A percentile compares a stretch with the other conserved stretches of the same genome.
phyloP scores from a whole-genome alignment of 2,113 vertebrate species.

The Microtus montanus region DNA sequence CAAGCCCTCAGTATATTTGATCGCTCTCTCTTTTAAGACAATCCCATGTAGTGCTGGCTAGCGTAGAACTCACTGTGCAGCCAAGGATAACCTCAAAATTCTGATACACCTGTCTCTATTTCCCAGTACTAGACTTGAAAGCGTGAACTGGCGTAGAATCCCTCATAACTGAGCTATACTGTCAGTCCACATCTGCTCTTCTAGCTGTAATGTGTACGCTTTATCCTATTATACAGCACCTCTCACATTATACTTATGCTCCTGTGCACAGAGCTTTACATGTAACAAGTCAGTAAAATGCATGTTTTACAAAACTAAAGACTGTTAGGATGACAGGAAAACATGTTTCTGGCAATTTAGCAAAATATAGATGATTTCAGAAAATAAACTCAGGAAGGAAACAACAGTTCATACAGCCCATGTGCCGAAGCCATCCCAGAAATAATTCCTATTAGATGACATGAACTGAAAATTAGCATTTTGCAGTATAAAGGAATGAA shows the following conservation, averaged over 20 bases:
- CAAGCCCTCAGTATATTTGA: not conserved
- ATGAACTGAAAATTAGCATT: slow-evolving; percentile 9
- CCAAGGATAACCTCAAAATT: not conserved
- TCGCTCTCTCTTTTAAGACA: not conserved
- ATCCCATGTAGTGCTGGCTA: not conserved
- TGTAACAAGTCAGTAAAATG: not conserved
- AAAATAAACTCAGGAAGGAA: slow-evolving; percentile 24
- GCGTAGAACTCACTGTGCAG: not conserved
- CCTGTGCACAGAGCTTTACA: not conserved
- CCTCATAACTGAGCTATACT: not conserved
- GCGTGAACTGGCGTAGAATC: not conserved
- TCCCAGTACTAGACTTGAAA: not conserved
- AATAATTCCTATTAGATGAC: not conserved
- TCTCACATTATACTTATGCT: not conserved
- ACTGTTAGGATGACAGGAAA: not conserved
- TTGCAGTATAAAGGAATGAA: slow-evolving; percentile 20
- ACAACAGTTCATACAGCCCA: not conserved
- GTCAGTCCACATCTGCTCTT: not conserved
- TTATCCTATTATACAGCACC: not conserved
- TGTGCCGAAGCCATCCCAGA: not conserved
- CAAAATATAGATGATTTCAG: not conserved
- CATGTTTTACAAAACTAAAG: not conserved
- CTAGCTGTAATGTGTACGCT: not conserved
- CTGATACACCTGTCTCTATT: not conserved
- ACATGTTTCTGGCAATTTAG: not conserved